Conservation (phyloP, 2,888 invertebrate species). For the Rhingia campestris region DNA sequence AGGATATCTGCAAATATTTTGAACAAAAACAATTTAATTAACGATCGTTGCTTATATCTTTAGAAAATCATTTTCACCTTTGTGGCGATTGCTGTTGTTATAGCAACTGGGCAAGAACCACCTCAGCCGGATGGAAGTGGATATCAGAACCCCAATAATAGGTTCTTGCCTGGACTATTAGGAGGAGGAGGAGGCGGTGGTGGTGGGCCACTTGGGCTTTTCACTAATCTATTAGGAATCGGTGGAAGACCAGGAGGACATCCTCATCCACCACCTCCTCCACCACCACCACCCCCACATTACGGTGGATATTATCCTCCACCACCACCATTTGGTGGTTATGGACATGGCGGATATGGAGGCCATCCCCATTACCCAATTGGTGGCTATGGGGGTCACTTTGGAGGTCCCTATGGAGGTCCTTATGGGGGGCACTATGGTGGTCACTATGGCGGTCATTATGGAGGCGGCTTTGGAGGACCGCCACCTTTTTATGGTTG, state of each 20-base stretch:
- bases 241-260: not conserved
- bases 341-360: slow-evolving; percentile 1
- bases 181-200: slow-evolving; percentile 7
- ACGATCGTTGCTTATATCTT: not conserved
- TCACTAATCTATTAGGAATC: slow-evolving; percentile 18
- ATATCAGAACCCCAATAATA: not conserved
- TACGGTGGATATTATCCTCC: slow-evolving; percentile 13
- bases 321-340: not conserved
- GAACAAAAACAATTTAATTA: not conserved
- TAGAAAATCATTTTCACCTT: slow-evolving; percentile 16
- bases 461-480: no score
- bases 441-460: no score
- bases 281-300: not conserved
- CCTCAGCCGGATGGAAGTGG: not conserved
- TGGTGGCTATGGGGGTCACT: slow-evolving; percentile 27
- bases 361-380: slow-evolving; percentile 44
- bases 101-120: not conserved
- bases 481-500: no score
- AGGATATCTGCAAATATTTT: not conserved
- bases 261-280: not conserved
- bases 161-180: slow-evolving; percentile 29
- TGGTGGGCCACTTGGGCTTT: slow-evolving; percentile 11
- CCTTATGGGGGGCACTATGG: no score
- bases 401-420: not conserved
- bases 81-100: not conserved